phyloP scores from a whole-genome alignment of 2,888 invertebrate species.

The Coleophora deauratella region DNA sequence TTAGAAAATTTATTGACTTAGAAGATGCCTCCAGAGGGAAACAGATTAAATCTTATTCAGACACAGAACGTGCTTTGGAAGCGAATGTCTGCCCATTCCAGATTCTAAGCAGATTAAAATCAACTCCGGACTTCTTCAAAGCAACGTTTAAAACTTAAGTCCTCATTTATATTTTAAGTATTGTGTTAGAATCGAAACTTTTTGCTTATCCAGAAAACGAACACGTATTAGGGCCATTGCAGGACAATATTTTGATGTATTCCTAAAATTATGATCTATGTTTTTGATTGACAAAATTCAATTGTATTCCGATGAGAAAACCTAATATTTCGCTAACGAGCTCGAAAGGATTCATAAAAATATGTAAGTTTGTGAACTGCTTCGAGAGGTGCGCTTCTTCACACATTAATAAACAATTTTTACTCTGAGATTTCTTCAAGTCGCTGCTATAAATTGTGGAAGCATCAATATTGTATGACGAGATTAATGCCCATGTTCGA shows the following conservation, averaged over 20 bases:
- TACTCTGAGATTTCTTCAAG: conserved; percentile 61
- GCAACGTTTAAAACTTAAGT: conserved; percentile 31
- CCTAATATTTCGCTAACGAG: conserved; percentile 65
- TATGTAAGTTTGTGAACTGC: conserved; percentile 46
- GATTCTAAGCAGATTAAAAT: conserved; percentile 62
- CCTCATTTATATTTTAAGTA: conserved; percentile 40
- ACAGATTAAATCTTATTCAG: conserved; percentile 65
- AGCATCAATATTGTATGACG: conserved; percentile 71
- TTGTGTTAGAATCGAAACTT: conserved; percentile 20
- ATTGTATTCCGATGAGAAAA: conserved; percentile 63
- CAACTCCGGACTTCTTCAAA: conserved; percentile 44
- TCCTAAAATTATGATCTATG: conserved; percentile 59
- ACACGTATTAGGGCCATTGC: conserved; percentile 33
- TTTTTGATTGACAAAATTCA: conserved; percentile 64
- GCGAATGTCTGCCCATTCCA: conserved; percentile 41
- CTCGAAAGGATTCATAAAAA: conserved; percentile 52
- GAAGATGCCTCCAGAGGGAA: conserved; percentile 43
- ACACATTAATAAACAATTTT: conserved; percentile 69
- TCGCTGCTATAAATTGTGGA: conserved; percentile 62
- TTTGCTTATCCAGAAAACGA: conserved; percentile 30
- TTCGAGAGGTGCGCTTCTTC: conserved; percentile 62
- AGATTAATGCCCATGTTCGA: conserved; percentile 72
- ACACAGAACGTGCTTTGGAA: conserved; percentile 58
- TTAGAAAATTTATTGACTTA: conserved; percentile 44
- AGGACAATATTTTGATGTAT: conserved; percentile 25